Percentiles rank a stretch among this genome's conserved stretches.
These are phyloP conservation scores for Trematomus loennbergii DNA, from an alignment of 2,113 vertebrate genomes.

Conservation along the genomic window DNA sequence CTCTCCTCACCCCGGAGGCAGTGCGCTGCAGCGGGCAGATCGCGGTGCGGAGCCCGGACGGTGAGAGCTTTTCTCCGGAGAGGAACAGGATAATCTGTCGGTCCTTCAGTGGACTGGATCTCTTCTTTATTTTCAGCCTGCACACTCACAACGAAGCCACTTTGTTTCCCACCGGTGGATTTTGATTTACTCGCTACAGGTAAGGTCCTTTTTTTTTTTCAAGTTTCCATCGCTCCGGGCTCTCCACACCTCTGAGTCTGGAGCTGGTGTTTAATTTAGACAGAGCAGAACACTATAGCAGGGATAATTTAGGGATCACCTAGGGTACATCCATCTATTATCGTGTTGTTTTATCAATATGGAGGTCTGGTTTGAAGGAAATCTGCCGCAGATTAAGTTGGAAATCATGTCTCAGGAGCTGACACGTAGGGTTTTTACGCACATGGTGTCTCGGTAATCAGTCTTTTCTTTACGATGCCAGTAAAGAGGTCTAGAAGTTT, in stretches of 20 bases:
- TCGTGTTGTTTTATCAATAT: background rate
- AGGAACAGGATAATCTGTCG: constrained; percentile 37
- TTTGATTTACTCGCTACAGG: constrained; percentile 46
- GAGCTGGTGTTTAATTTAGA: background rate
- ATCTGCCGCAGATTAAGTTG: constrained; percentile 22
- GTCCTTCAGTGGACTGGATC: constrained; percentile 46
- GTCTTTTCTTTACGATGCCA: background rate
- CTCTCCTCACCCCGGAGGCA: constrained; percentile 53
- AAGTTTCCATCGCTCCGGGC: constrained; percentile 58
- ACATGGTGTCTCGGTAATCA: constrained; percentile 5
- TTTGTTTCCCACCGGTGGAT: constrained; percentile 14
- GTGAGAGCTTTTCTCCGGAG: constrained; percentile 51
- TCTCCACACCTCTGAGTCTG: background rate
- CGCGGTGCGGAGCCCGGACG: constrained; percentile 56
- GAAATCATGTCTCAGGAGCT: constrained; percentile 37
- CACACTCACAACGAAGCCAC: background rate
- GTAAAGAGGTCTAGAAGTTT: constrained; percentile 38
- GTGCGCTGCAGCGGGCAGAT: constrained; percentile 70
- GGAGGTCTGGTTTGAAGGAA: background rate
- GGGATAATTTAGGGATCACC: background rate
- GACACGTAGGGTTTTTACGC: constrained; percentile 4
- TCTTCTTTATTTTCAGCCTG: background rate
- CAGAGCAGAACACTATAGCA: background rate
- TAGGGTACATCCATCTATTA: background rate
- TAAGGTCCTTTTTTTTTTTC: constrained; percentile 50